phyloP scores from a whole-genome alignment of 2,113 vertebrate species.

The Nanger granti region DNA sequence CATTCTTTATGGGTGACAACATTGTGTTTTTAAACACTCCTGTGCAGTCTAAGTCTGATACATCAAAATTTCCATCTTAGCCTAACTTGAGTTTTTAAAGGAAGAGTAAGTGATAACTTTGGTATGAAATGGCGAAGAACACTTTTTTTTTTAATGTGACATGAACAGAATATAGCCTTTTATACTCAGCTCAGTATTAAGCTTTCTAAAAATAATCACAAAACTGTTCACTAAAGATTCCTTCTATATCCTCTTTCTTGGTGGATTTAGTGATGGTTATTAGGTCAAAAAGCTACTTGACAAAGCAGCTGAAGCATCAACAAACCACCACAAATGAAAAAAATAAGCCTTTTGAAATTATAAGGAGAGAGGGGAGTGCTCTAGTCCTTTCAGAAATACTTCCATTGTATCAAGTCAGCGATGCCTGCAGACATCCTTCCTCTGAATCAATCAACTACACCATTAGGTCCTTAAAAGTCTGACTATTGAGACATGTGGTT shows the following conservation, averaged over 20 bases:
- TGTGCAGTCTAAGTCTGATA: not conserved
- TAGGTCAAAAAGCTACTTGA: not conserved
- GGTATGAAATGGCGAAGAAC: not conserved
- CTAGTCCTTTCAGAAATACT: not conserved
- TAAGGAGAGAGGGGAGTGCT: not conserved
- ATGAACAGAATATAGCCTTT: not conserved
- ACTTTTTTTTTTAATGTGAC: not conserved
- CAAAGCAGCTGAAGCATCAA: not conserved
- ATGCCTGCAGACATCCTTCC: not conserved
- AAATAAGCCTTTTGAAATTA: not conserved
- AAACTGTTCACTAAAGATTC: not conserved
- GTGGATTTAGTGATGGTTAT: not conserved
- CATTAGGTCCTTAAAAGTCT: not conserved
- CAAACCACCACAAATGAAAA: not conserved
- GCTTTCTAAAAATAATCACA: constrained; percentile 3
- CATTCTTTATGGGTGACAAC: not conserved
- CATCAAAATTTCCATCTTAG: not conserved
- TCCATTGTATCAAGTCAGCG: not conserved
- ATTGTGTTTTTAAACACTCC: not conserved
- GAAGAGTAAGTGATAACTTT: not conserved
- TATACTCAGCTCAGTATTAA: not conserved
- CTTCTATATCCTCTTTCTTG: not conserved
- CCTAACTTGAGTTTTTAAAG: constrained; percentile 6
- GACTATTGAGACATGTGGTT: not conserved
- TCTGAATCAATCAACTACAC: not conserved